phyloP scores from a whole-genome alignment of 1,140 invertebrate genomes.

The Sminthurinus signatus region DNA sequence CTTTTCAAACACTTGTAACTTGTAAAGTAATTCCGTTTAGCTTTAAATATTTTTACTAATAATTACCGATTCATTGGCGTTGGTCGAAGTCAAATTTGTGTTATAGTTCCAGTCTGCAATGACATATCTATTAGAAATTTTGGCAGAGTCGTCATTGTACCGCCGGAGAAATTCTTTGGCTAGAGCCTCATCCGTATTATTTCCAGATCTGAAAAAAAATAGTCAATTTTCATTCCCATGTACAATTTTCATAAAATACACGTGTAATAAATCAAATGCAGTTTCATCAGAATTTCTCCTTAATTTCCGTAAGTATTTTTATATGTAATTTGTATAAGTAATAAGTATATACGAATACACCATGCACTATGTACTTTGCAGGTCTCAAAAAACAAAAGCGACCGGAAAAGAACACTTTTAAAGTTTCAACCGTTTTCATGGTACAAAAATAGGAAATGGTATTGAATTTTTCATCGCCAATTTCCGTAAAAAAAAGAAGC shows the following conservation, averaged over 20 bases:
- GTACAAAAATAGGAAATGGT: no score
- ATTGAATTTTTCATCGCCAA: no score
- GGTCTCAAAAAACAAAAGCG: no score
- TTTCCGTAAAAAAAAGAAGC: no score
- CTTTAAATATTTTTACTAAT: background rate
- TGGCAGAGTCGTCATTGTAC: conserved; percentile 22
- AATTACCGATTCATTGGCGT: conserved; percentile 39
- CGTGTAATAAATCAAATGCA: background rate
- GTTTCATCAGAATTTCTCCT: background rate
- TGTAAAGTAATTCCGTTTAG: no score
- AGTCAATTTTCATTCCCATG: no score
- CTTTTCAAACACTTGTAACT: no score
- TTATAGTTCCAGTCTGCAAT: conserved; percentile 43
- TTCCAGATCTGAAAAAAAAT: background rate
- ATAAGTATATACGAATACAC: background rate
- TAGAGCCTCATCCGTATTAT: conserved; percentile 36
- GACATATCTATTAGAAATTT: conserved; percentile 27
- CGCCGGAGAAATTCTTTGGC: conserved; percentile 39
- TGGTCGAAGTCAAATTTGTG: conserved; percentile 42
- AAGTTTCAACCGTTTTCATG: no score
- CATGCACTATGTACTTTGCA: background rate
- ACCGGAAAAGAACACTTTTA: no score
- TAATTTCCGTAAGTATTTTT: no score
- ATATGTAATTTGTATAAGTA: no score
- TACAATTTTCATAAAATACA: background rate